Evolutionary conservation across 2,888 invertebrate species (phyloP), one percentile per base, ranked within the genome.

Genomic region (Oasisia sp.): DNA sequence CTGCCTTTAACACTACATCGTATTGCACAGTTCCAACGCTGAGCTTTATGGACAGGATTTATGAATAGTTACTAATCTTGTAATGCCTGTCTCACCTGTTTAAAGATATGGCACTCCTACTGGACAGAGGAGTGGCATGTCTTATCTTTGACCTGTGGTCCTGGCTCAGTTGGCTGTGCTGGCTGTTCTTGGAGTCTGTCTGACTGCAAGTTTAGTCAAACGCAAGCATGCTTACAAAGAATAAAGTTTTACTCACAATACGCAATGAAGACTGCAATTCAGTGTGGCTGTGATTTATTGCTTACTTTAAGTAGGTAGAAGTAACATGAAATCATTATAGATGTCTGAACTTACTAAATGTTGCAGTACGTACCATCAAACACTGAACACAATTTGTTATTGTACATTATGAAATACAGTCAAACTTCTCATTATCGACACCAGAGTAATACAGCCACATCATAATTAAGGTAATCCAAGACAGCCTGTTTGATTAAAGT

Each of bases 111-210:
- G 74, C 74, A 74, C 74, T 74, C 74, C 74, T 74, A 27, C 27
- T 74, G 19, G 74, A 74, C 7, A 74, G 27, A 74, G 74, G 74
- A 74, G 74, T 74, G 27, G 74, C 74, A 74, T 74, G 74, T 27
- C 74, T 74, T 74, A 74, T 74, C 74, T 74, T 74, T 74, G 74
- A 74, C 74, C 74, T 74, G 74, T 74, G 74, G 27, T 74, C 74
- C 27, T 74, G 74, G 74, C 74, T 74, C 74, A 74, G 27, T 27
- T 27, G 74, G 27, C 74, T 74, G 27, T 74, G 74, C 27, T 74
- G 74, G 27, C 74, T 74, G 27, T 74, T 74, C 74, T 74, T 74
- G 2, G n/a, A 74, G 27, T 74, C 74, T 74, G 74, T 74, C 74
- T 74, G 74, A 27, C 74, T 74, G 74, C 74, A 74, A 74, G 27